Conservation (phyloP, 2,113 vertebrate genomes). For the Poicephalus meyeri region DNA sequence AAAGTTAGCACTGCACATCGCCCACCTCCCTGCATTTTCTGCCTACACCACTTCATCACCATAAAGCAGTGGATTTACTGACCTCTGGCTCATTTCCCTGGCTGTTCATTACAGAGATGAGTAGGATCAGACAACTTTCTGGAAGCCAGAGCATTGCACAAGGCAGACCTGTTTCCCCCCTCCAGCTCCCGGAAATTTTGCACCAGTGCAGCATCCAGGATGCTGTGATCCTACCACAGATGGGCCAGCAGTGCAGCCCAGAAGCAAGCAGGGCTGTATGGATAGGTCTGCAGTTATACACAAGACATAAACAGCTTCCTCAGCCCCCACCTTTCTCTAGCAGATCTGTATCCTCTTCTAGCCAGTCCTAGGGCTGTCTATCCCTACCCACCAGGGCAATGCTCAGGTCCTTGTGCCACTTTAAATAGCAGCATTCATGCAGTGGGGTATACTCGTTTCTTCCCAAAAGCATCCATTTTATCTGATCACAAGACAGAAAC, state of each 20-base stretch:
- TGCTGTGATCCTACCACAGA: not conserved
- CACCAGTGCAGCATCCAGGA: not conserved
- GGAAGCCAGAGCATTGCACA: not conserved
- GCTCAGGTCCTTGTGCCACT: not conserved
- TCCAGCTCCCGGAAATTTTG: not conserved
- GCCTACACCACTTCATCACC: not conserved
- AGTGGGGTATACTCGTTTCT: rapidly evolving
- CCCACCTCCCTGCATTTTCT: not conserved
- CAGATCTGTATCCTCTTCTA: not conserved
- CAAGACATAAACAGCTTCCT: rapidly evolving
- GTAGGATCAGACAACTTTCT: not conserved
- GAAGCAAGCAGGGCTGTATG: not conserved
- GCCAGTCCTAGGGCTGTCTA: not conserved
- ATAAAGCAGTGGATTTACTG: not conserved
- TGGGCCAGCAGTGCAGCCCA: not conserved
- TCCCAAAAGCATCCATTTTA: not conserved
- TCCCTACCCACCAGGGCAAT: not conserved
- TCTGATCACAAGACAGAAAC: not conserved
- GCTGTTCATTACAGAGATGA: not conserved
- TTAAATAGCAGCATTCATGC: not conserved
- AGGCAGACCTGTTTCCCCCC: not conserved
- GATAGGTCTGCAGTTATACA: not conserved
- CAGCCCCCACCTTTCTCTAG: not conserved
- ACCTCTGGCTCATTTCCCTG: not conserved
- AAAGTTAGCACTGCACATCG: not conserved